These are phyloP conservation scores for Pseudomugil tenellus DNA, from an alignment of 2,797 vertebrate genomes.

Conservation along the genomic window DNA sequence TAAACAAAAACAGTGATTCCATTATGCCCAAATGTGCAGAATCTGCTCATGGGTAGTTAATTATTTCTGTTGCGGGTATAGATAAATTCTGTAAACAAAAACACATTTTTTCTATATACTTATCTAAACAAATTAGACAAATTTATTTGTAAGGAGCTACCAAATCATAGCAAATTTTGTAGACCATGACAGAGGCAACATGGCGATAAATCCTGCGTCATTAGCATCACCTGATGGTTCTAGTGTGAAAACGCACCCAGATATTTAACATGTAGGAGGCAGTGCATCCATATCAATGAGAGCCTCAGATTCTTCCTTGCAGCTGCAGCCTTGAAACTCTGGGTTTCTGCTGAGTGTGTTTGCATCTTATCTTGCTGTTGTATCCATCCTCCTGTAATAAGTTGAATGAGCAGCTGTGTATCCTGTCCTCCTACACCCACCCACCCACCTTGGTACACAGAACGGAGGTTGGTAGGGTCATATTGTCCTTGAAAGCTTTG, in stretches of 20 bases:
- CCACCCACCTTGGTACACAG: slow-evolving; percentile 51
- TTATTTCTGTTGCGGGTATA: background rate
- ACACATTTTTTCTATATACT: background rate
- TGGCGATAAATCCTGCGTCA: slow-evolving; percentile 3
- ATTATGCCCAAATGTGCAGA: background rate
- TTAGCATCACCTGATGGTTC: slow-evolving; percentile 56
- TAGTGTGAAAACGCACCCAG: slow-evolving; percentile 36
- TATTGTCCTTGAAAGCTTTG: slow-evolving; percentile 77
- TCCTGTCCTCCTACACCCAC: slow-evolving; percentile 41
- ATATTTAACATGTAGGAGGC: slow-evolving; percentile 54
- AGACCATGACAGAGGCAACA: background rate
- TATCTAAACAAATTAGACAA: background rate
- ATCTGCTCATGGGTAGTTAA: background rate
- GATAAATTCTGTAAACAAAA: too few species aligned
- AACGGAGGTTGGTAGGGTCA: slow-evolving; percentile 66
- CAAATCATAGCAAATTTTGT: too few species aligned
- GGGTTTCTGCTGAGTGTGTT: slow-evolving; percentile 41
- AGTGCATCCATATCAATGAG: slow-evolving; percentile 69
- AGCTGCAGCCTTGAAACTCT: slow-evolving; percentile 78
- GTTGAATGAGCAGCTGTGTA: slow-evolving; percentile 69
- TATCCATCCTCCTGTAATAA: slow-evolving; percentile 61
- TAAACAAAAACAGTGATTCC: background rate
- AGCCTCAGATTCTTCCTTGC: slow-evolving; percentile 50
- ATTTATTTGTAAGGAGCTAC: too few species aligned
- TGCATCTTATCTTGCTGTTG: slow-evolving; percentile 48